phyloP scores from a whole-genome alignment of 2,888 invertebrate species.

The Cactoblastis cactorum region DNA sequence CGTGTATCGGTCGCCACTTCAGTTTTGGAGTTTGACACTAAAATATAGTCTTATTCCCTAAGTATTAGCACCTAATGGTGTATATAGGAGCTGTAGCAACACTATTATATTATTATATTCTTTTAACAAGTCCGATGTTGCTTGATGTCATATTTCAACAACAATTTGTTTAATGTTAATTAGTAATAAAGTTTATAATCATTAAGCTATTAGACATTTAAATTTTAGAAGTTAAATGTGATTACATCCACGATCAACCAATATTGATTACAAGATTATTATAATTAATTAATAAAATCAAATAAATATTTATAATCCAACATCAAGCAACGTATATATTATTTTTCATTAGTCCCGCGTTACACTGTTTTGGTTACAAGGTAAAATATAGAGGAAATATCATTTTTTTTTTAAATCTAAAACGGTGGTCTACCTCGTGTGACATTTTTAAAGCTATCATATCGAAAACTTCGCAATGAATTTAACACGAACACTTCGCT shows the following conservation, averaged over 20 bases:
- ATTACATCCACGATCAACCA: background rate
- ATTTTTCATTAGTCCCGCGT: slow-evolving; percentile 47
- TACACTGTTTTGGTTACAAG: slow-evolving; percentile 44
- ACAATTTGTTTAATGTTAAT: background rate
- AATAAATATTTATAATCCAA: slow-evolving; percentile 15
- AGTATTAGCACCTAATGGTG: slow-evolving; percentile 72
- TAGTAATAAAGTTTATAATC: too few relatives aligned
- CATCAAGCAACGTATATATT: slow-evolving; percentile 30
- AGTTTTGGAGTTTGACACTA: slow-evolving; percentile 9
- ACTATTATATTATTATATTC: slow-evolving; percentile 31
- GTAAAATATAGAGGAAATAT: slow-evolving; percentile 40
- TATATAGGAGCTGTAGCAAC: slow-evolving; percentile 35
- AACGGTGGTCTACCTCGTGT: slow-evolving; percentile 74
- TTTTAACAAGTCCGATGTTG: background rate
- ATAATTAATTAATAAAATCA: slow-evolving; percentile 5
- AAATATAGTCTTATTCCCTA: slow-evolving; percentile 47
- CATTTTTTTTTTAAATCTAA: slow-evolving; percentile 51
- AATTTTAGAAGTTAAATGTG: background rate
- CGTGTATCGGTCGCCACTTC: slow-evolving; percentile 4
- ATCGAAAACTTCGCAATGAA: slow-evolving; percentile 33
- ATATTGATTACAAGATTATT: slow-evolving; percentile 1
- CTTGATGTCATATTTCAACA: slow-evolving; percentile 1
- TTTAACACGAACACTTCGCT: slow-evolving; percentile 52
- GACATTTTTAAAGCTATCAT: slow-evolving; percentile 71
- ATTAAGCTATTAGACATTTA: too few relatives aligned